Conservation (phyloP, 2,797 vertebrate species). For the Ciconia nigra region DNA sequence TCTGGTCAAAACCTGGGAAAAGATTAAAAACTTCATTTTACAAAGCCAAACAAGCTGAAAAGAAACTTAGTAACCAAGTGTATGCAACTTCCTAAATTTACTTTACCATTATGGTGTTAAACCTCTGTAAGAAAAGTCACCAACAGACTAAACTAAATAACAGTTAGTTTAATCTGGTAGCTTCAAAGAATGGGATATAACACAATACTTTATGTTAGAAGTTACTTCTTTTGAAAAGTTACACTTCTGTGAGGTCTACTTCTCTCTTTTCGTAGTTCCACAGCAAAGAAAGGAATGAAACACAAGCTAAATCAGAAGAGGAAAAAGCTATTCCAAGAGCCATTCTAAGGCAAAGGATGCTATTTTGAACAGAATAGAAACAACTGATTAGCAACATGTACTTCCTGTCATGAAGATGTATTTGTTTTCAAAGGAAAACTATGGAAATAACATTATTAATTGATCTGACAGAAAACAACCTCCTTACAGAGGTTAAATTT, state of each 20-base stretch:
- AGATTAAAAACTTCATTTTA: background rate
- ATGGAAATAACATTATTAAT: background rate
- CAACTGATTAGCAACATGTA: background rate
- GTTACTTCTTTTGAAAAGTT: background rate
- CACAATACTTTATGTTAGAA: background rate
- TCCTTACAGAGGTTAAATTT: background rate
- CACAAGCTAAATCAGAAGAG: background rate
- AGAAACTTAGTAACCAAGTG: background rate
- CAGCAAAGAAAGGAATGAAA: background rate
- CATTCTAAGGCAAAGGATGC: background rate
- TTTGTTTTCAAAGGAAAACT: background rate
- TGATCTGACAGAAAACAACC: background rate
- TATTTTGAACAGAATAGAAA: background rate
- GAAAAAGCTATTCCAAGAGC: background rate
- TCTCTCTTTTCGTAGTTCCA: background rate
- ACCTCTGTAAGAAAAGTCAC: background rate
- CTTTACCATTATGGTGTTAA: background rate
- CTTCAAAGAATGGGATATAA: background rate
- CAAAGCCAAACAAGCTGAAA: background rate
- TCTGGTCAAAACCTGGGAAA: conserved; percentile 85
- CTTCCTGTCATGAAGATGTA: background rate
- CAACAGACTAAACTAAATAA: background rate
- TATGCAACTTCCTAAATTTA: background rate
- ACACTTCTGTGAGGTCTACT: background rate
- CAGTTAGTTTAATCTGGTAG: background rate